Percentiles rank a stretch among this genome's conserved stretches.
These are phyloP conservation scores for Dissostichus mawsoni DNA, from an alignment of 2,113 vertebrate genomes.

Conservation along the genomic window DNA sequence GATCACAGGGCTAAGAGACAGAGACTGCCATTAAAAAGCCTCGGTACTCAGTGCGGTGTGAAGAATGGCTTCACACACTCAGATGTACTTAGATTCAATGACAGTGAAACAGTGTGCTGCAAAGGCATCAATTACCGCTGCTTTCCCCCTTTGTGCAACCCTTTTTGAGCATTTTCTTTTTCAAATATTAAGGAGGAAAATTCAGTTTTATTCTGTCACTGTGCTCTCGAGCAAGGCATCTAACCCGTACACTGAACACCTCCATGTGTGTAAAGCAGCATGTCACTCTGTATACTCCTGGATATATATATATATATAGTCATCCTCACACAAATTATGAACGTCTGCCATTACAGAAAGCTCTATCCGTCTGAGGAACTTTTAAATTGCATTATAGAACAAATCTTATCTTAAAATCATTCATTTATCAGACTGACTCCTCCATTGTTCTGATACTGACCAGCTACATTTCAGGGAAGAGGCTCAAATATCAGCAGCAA, in stretches of 20 bases:
- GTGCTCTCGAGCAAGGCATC: slow-evolving; percentile 1
- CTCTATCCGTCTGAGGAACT: not conserved
- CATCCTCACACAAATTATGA: slow-evolving; percentile 5
- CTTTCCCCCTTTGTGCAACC: not conserved
- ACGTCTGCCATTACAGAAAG: slow-evolving; percentile 21
- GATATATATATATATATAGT: not conserved
- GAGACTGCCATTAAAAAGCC: slow-evolving; percentile 58
- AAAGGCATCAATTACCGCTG: slow-evolving; percentile 25
- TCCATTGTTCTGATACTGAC: slow-evolving; percentile 7
- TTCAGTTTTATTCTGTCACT: not conserved
- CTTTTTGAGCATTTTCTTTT: slow-evolving; percentile 23
- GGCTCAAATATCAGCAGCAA: slow-evolving; percentile 1
- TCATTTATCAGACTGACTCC: not conserved
- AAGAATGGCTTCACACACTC: slow-evolving; percentile 56
- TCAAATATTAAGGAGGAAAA: not conserved
- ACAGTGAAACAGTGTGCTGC: slow-evolving; percentile 28
- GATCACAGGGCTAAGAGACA: slow-evolving; percentile 61
- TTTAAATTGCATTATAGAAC: not conserved
- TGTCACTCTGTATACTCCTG: not conserved
- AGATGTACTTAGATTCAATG: slow-evolving; percentile 43
- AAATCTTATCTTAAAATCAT: slow-evolving; percentile 6
- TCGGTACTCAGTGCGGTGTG: slow-evolving; percentile 46
- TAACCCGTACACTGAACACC: not conserved
- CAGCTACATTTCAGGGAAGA: slow-evolving; percentile 5
- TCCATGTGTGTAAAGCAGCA: slow-evolving; percentile 8